phyloP scores from a whole-genome alignment of 2,797 vertebrate species.

The Scarus forsteni region DNA sequence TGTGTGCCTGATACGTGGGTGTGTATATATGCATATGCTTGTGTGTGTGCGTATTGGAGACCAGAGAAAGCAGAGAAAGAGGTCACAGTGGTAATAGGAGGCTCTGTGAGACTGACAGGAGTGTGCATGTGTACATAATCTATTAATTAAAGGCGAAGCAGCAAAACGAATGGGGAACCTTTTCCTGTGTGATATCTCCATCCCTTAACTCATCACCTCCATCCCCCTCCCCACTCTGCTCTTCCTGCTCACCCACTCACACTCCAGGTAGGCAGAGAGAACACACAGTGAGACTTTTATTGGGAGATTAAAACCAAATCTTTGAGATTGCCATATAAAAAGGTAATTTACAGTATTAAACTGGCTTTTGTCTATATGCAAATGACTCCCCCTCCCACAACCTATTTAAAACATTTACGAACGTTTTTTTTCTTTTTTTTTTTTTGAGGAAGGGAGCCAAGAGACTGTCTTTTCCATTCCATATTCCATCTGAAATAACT shows the following conservation, averaged over 20 bases:
- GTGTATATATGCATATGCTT: neutral
- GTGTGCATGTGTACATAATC: constrained; percentile 95
- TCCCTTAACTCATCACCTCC: neutral
- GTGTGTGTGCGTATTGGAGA: constrained; percentile 29
- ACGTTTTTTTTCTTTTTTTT: constrained; percentile 41
- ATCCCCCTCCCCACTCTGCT: neutral
- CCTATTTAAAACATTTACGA: constrained; percentile 75
- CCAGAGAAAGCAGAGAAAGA: constrained; percentile 79
- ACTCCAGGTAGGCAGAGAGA: constrained; percentile 56
- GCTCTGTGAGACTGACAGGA: constrained; percentile 89
- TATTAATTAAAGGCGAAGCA: constrained; percentile 92
- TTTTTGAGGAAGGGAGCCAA: constrained; percentile 17
- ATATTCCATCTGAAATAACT: constrained; percentile 55
- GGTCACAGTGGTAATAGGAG: constrained; percentile 91
- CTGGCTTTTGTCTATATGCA: constrained; percentile 83
- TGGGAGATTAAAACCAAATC: constrained; percentile 80
- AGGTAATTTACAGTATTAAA: constrained; percentile 83
- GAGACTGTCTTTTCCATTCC: constrained; percentile 31
- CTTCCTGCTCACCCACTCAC: constrained; percentile 18
- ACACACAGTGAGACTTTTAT: constrained; percentile 71
- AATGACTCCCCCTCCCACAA: constrained; percentile 67
- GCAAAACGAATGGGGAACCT: constrained; percentile 79
- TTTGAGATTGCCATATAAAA: constrained; percentile 74
- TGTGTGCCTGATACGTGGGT: constrained; percentile 18
- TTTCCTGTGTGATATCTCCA: constrained; percentile 83